Evolutionary conservation across 1,140 invertebrate genomes (phyloP).

Genomic region (Drosophila bifasciata): DNA sequence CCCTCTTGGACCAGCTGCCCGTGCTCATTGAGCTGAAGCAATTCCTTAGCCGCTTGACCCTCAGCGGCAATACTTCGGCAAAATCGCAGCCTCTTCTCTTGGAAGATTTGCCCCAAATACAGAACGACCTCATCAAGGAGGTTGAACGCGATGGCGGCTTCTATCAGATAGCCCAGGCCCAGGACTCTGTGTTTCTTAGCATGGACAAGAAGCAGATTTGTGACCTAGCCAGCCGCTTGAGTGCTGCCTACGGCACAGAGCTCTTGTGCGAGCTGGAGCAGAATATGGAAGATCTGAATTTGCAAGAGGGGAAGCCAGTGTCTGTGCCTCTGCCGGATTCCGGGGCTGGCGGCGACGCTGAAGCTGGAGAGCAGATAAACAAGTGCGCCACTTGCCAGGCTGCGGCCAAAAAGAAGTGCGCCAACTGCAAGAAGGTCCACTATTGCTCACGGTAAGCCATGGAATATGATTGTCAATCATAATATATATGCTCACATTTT

Average conservation of each 20-base stretch:
- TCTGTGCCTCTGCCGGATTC: slow-evolving; percentile 5
- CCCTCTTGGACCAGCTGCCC: slow-evolving; percentile 90
- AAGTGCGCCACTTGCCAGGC: slow-evolving; percentile 84
- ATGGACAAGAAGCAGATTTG: slow-evolving; percentile 85
- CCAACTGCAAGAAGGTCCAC: slow-evolving; percentile 84
- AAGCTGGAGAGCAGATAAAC: not conserved
- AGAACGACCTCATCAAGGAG: slow-evolving; percentile 80
- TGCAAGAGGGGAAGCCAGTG: slow-evolving; percentile 29
- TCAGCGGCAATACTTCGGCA: slow-evolving; percentile 36
- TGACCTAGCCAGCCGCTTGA: slow-evolving; percentile 84
- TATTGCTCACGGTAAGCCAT: slow-evolving; percentile 84
- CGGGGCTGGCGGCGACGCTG: slow-evolving; percentile 11
- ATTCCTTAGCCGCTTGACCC: slow-evolving; percentile 86
- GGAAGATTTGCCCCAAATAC: slow-evolving; percentile 86
- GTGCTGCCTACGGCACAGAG: slow-evolving; percentile 85
- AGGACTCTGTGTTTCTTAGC: slow-evolving; percentile 85
- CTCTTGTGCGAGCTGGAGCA: slow-evolving; percentile 84
- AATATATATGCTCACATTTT: not conserved
- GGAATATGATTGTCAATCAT: not conserved
- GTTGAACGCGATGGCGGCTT: slow-evolving; percentile 85
- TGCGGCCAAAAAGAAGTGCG: slow-evolving; percentile 85
- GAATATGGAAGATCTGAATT: slow-evolving; percentile 35
- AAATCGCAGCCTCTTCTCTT: slow-evolving; percentile 84
- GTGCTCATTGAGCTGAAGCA: slow-evolving; percentile 90
- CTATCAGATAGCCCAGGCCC: slow-evolving; percentile 85